Evolutionary conservation across 1,140 invertebrate genomes (phyloP), one percentile per base, ranked within the genome.

Genomic region (Lasioglossum albipes): DNA sequence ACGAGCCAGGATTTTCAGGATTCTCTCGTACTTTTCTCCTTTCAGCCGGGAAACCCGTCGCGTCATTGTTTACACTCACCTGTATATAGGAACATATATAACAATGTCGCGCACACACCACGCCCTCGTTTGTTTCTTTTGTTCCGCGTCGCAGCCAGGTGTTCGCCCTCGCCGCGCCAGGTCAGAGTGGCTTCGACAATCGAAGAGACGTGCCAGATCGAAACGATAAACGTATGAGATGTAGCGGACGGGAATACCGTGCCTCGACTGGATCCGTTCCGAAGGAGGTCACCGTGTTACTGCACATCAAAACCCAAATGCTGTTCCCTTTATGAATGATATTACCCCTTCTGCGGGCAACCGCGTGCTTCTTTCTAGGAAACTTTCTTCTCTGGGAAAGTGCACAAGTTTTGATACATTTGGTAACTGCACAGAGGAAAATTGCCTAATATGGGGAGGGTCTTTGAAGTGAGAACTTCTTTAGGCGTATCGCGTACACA

Each of bases 71-170:
- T 80, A 78, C 81, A 83, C 81, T 77, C 84, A 86, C 84, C 81
- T 92, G 90, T 89, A 89, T 89, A 85, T 87, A 86, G 87, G 85
- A 87, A 80, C 86, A 85, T 89, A 92, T 92, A 91, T 90, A 93
- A 91, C 89, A 91, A 92, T 85, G 91, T 93, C 92, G 92, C 90
- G 90, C 90, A 91, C 92, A 92, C 90, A 89, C 90, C 84, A 84
- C 83, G 76, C 81, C 86, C 90, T 93, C 92, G 91, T 92, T 93
- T 93, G 90, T 93, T 93, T 93, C 91, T 92, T 92, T 92, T 91
- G 87, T 93, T 93, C 90, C 92, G 90, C 91, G 84, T 89, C 84
- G 85, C 73, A 91, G 87, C 81, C 57, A 92, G 91, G 91, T 91
- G 89, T 88, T 65, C 82, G 59, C 68, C 20, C 66, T 69, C 31